Percentiles rank a stretch among this genome's conserved stretches.
phyloP scores from a whole-genome alignment of 2,888 invertebrate genomes.

The Acleris literana region DNA sequence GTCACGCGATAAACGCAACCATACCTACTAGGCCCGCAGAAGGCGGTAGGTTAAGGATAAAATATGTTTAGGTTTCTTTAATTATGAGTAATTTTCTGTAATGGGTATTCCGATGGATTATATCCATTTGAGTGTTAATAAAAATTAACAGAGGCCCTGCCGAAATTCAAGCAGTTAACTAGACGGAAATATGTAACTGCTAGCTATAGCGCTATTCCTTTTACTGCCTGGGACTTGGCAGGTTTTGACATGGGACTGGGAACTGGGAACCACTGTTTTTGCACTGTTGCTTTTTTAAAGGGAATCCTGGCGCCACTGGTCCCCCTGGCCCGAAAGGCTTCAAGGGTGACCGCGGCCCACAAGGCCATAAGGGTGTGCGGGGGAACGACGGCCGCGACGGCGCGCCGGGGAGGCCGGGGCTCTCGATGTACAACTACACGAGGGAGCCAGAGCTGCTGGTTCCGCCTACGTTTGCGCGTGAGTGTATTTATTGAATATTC shows the following conservation, averaged over 20 bases:
- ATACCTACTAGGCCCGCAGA: no score
- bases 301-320: conserved; percentile 86
- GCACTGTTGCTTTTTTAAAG: conserved; percentile 57
- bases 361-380: conserved; percentile 88
- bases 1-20: no score
- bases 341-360: conserved; percentile 86
- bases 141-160: no score
- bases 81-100: no score
- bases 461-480: conserved; percentile 91
- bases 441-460: conserved; percentile 88
- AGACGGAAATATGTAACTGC: no score
- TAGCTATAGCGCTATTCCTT: no score
- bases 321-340: conserved; percentile 89
- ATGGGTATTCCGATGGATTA: no score
- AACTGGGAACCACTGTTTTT: no score
- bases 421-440: conserved; percentile 90
- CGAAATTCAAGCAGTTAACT: no score
- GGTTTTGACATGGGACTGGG: neutral
- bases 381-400: conserved; percentile 90
- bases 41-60: no score
- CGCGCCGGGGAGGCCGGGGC: conserved; percentile 90
- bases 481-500: conserved; percentile 41
- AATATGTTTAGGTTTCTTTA: no score
- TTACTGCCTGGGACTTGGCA: neutral
- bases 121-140: no score